These are phyloP conservation scores for Patiria miniata DNA, from an alignment of 35 echinoderm and acorn worm species.

Conservation along the genomic window DNA sequence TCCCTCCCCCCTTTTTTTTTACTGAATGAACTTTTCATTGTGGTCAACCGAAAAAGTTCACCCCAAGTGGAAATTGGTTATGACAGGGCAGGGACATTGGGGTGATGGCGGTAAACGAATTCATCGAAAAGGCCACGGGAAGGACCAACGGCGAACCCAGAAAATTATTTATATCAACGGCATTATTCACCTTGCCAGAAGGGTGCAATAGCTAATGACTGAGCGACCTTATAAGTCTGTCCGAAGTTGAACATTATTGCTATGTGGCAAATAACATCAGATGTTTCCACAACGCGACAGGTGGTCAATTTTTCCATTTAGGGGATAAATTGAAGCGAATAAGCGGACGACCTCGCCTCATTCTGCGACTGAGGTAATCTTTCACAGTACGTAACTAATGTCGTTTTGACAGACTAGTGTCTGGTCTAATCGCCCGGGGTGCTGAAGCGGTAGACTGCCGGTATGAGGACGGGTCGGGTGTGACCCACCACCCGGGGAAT, in stretches of 20 bases:
- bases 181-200: constrained; percentile 4
- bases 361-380: neutral
- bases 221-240: neutral
- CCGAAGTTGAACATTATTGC: neutral
- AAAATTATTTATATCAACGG: constrained; percentile 9
- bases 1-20: too few relatives aligned
- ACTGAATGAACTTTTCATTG: too few relatives aligned
- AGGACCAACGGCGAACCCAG: too few relatives aligned
- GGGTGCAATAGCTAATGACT: neutral
- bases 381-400: neutral
- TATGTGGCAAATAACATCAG: neutral
- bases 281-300: constrained; percentile 18
- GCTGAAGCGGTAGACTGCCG: neutral
- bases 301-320: constrained; percentile 3
- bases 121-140: too few relatives aligned
- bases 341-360: too few relatives aligned
- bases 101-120: too few relatives aligned
- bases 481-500: neutral
- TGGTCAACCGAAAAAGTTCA: too few relatives aligned
- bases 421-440: neutral
- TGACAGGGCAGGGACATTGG: too few relatives aligned
- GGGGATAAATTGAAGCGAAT: neutral
- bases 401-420: neutral
- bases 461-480: neutral
- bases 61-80: too few relatives aligned